A percentile compares a stretch with the other conserved stretches of the same genome.
Evolutionary conservation across 1,140 invertebrate species (phyloP).

Genomic region (Sycobia sp.): DNA sequence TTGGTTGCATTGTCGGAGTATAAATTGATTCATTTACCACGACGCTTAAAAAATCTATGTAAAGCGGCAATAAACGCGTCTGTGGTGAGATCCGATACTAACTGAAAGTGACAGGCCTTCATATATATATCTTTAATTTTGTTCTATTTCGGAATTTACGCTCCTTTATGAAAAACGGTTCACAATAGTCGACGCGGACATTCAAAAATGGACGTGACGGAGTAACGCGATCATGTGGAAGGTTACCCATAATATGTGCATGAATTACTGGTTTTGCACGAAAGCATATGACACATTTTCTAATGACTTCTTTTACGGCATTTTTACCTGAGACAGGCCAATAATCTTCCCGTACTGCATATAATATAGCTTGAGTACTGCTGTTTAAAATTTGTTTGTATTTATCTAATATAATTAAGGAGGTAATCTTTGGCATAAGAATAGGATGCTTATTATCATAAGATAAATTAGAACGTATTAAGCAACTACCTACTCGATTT

Average conservation of each 20-base stretch:
- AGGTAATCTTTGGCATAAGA: too few species aligned
- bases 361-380: too few species aligned
- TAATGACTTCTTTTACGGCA: background rate
- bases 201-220: constrained; percentile 12
- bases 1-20: background rate
- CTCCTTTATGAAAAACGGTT: background rate
- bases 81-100: background rate
- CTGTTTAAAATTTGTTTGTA: too few species aligned
- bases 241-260: constrained; percentile 23
- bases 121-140: background rate
- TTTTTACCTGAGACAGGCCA: background rate
- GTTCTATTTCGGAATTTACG: background rate
- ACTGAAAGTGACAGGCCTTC: too few species aligned
- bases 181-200: constrained; percentile 18
- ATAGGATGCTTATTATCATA: too few species aligned
- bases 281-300: background rate
- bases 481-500: too few species aligned
- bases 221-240: constrained; percentile 16
- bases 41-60: background rate
- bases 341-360: background rate
- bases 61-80: background rate
- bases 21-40: background rate
- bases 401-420: too few species aligned
- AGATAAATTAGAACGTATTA: too few species aligned
- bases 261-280: background rate